These are phyloP conservation scores for Caenorhabditis sp. DNA, from an alignment of 2,888 invertebrate species.

Conservation along the genomic window DNA sequence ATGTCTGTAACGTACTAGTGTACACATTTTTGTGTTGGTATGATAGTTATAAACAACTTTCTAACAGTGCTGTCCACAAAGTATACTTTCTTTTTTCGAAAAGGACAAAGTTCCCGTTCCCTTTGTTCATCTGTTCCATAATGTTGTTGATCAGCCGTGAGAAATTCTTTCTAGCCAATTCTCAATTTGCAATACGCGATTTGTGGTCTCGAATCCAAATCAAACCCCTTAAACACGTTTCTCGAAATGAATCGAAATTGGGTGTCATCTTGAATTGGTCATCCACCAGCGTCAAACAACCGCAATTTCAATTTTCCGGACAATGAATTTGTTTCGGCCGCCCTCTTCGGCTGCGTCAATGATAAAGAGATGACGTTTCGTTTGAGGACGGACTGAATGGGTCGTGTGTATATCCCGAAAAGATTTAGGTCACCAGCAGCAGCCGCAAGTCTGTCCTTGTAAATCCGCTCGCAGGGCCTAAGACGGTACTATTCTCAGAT, in stretches of 20 bases:
- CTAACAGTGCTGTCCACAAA: neutral
- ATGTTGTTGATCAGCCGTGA: neutral
- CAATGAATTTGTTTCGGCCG: constrained; percentile 33
- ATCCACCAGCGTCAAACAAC: neutral
- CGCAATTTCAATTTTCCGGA: constrained; percentile 44
- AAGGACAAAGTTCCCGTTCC: neutral
- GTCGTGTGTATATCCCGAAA: constrained; percentile 51
- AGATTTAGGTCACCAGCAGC: constrained; percentile 61
- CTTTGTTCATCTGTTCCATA: neutral
- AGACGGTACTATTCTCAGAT: constrained; percentile 53
- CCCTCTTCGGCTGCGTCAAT: constrained; percentile 24
- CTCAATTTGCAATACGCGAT: too few species aligned
- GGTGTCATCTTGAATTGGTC: constrained; percentile 2
- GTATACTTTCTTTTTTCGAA: neutral
- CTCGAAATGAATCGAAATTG: constrained; percentile 14
- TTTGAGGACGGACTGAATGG: constrained; percentile 42
- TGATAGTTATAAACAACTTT: constrained; percentile 1
- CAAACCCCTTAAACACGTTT: neutral
- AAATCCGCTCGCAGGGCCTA: constrained; percentile 43
- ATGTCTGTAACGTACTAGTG: constrained; percentile 22
- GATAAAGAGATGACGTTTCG: constrained; percentile 59
- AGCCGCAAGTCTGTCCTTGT: constrained; percentile 57
- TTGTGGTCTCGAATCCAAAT: neutral
- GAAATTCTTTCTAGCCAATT: neutral
- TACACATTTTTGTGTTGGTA: constrained; percentile 15